phyloP scores from a whole-genome alignment of 2,797 vertebrate genomes.

The Sciaenops ocellatus region DNA sequence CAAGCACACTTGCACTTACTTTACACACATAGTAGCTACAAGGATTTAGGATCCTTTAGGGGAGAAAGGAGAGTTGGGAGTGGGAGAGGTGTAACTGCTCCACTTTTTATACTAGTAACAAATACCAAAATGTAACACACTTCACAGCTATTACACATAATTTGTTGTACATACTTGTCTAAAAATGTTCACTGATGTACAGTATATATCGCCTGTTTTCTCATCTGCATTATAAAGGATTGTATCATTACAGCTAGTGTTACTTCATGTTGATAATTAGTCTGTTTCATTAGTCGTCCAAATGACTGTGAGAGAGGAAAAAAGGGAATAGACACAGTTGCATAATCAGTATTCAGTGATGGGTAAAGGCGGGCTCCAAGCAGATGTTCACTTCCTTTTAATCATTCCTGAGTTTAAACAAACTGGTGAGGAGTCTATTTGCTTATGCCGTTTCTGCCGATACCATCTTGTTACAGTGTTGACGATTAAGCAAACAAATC shows the following conservation, averaged over 20 bases:
- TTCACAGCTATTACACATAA: constrained; percentile 43
- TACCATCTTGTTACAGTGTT: constrained; percentile 5
- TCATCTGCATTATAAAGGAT: constrained; percentile 45
- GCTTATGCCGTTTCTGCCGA: constrained; percentile 6
- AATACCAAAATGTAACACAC: constrained; percentile 47
- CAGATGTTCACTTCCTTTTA: constrained; percentile 25
- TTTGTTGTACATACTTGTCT: constrained; percentile 62
- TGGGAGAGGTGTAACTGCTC: constrained; percentile 5
- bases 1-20: constrained; percentile 54
- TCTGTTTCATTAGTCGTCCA: constrained; percentile 15
- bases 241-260: constrained; percentile 39
- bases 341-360: constrained; percentile 17
- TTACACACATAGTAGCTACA: constrained; percentile 17
- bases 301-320: neutral
- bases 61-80: constrained; percentile 2
- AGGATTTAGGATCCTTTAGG: constrained; percentile 24
- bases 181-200: constrained; percentile 40
- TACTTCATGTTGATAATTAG: constrained; percentile 21
- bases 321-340: constrained; percentile 8
- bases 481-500: constrained; percentile 27
- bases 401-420: constrained; percentile 14
- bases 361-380: neutral
- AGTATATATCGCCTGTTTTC: constrained; percentile 44
- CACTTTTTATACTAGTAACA: constrained; percentile 21
- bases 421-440: neutral